Evolutionary conservation across 2,113 vertebrate species (phyloP).

Genomic region (Neodon shergylaensis): DNA sequence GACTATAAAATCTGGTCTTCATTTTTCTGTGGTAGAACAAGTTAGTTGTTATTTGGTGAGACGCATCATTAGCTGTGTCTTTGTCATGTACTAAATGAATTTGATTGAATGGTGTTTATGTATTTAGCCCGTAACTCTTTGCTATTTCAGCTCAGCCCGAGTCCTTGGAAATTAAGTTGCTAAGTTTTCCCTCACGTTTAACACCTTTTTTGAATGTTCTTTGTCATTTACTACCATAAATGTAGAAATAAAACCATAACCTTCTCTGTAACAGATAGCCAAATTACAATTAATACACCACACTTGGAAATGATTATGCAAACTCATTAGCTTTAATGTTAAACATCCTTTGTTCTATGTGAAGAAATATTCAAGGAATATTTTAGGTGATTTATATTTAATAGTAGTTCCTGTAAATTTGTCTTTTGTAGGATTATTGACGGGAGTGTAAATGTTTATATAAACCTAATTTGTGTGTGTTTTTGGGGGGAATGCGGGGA

Average conservation of each 20-base stretch:
- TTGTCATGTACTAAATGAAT: background rate
- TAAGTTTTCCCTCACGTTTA: background rate
- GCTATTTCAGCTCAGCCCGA: background rate
- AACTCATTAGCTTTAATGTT: conserved; percentile 18
- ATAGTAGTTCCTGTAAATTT: conserved; percentile 34
- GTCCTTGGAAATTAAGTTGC: conserved; percentile 1
- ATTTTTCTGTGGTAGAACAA: conserved; percentile 5
- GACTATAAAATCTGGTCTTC: background rate
- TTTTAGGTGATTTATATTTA: background rate
- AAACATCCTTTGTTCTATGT: conserved; percentile 10
- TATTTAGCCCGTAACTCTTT: background rate
- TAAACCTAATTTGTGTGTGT: conserved; percentile 21
- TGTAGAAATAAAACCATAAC: background rate
- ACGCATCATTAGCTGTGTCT: conserved; percentile 14
- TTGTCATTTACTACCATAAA: conserved; percentile 28
- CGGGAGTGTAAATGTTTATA: conserved; percentile 11
- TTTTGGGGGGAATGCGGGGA: background rate
- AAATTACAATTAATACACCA: background rate
- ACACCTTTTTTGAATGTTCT: background rate
- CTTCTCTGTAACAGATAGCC: background rate
- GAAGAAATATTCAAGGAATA: background rate
- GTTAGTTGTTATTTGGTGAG: background rate
- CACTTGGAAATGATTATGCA: background rate
- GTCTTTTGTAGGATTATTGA: conserved; percentile 23
- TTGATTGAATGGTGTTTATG: background rate